Percentiles rank a stretch among this genome's conserved stretches.
phyloP scores from a whole-genome alignment of 1,140 invertebrate species.

The Brachionus koreanus region DNA sequence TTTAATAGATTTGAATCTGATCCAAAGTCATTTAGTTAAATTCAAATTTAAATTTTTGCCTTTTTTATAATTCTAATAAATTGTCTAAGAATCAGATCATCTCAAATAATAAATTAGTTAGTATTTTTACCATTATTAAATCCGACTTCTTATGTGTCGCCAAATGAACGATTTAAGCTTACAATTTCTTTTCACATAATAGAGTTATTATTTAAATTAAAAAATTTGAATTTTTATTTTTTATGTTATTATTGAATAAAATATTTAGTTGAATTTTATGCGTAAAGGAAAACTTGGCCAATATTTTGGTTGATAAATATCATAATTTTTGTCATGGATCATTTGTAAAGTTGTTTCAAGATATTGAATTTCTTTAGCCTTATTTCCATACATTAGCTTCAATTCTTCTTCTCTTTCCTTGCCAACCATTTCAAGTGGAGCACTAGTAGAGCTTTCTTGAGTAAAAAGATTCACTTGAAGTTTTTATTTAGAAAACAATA shows the following conservation, averaged over 20 bases:
- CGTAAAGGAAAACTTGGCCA: constrained; percentile 11
- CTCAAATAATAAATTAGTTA: too few relatives aligned
- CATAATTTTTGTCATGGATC: constrained; percentile 6
- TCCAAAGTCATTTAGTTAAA: too few relatives aligned
- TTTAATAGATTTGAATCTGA: too few relatives aligned
- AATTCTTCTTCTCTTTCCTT: constrained; percentile 9
- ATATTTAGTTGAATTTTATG: constrained; percentile 10
- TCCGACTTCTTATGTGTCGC: too few relatives aligned
- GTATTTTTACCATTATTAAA: too few relatives aligned
- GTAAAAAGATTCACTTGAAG: not conserved
- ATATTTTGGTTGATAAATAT: constrained; percentile 8
- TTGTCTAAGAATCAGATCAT: too few relatives aligned
- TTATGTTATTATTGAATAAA: not conserved
- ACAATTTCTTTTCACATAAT: too few relatives aligned
- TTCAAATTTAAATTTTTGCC: too few relatives aligned
- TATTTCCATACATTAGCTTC: not conserved
- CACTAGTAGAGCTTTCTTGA: not conserved
- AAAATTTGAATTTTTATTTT: not conserved
- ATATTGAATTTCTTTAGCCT: not conserved
- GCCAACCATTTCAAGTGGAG: constrained; percentile 15
- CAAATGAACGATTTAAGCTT: too few relatives aligned
- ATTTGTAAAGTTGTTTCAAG: constrained; percentile 18
- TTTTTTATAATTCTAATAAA: too few relatives aligned
- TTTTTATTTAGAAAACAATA: not conserved
- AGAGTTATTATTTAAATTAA: not conserved